Base-by-base conservation (phyloP, 2,888 invertebrate species). In the Eupithecia vulgata region DNA sequence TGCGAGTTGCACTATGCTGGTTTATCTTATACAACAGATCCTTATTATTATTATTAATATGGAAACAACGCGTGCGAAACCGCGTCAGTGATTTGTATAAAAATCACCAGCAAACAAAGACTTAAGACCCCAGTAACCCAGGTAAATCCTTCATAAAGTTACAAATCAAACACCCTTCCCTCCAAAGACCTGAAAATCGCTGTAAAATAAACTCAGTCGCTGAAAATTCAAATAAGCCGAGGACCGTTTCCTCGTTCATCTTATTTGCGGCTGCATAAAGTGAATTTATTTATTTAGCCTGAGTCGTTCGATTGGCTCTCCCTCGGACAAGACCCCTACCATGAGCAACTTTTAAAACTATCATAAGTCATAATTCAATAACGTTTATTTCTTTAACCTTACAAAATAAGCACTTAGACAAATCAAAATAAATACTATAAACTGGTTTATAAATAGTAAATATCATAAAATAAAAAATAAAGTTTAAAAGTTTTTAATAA, bases 221-320 rank as follows among this genome's bases (percentile, higher is more conserved):
- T n/a, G 35, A 37, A 64, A 68, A 70, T 62, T 42, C 71, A 40
- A 66, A 42, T 40, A 21, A 25, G 30, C 37, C 66, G 17, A 57
- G 65, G 21, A 34, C 42, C 42, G 42, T 65, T 65, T 65, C 40
- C 65, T 65, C 65, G 37, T 35, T 64, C 64, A n/a, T 40, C 65
- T 61, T 61, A 61, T 61, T 61, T 61, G 65, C 37, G 21, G 40
- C 34, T 37, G 65, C 40, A 40, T 21, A 40, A 65, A 65, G 37
- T 10, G 65, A 65, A 25, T 65, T 65, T 65, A 40, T 65, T 65
- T 65, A 65, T 65, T 65, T 40, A 65, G 65, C 37, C 37, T 61
- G 61, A 15, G 61, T 61, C 61, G 21, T 37, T 65, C 37, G 65
- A 65, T 65, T 65, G 65, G 65, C 65, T 65, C 34, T 61, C 61